Percentiles rank a stretch among this genome's conserved stretches.
Conservation (phyloP, 2,113 vertebrate genomes). For the Hystrix brachyura region DNA sequence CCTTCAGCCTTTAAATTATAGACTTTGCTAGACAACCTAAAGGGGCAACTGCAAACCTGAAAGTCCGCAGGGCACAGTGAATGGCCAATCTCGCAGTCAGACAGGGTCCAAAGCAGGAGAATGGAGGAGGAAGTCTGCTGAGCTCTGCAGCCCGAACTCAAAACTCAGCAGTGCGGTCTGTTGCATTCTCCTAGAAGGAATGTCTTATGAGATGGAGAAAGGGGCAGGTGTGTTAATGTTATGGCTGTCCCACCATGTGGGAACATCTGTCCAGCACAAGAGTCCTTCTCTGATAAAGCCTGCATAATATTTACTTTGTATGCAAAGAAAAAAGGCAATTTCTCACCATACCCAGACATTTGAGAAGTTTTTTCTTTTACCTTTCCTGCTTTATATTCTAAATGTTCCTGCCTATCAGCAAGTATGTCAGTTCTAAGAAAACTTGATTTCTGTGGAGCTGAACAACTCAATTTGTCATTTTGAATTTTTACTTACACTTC, state of each 20-base stretch:
- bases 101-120: neutral
- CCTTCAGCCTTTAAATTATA: neutral
- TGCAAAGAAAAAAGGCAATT: neutral
- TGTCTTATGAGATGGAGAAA: neutral
- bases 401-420: neutral
- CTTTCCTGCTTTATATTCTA: neutral
- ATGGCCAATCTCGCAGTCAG: neutral
- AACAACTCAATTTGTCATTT: neutral
- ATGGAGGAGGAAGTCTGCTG: neutral
- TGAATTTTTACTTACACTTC: neutral
- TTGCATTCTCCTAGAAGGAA: neutral
- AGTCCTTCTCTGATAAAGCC: neutral
- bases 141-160: neutral
- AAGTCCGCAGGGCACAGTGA: neutral
- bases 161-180: neutral
- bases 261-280: neutral
- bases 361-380: neutral
- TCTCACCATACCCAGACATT: neutral
- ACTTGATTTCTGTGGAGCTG: neutral
- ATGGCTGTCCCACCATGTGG: fast-evolving
- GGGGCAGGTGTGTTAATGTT: neutral
- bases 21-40: neutral
- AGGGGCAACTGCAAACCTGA: neutral
- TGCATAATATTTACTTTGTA: neutral
- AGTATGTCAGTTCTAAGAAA: neutral